These are phyloP conservation scores for Danio choprae DNA, from an alignment of 2,797 vertebrate genomes.

Conservation along the genomic window DNA sequence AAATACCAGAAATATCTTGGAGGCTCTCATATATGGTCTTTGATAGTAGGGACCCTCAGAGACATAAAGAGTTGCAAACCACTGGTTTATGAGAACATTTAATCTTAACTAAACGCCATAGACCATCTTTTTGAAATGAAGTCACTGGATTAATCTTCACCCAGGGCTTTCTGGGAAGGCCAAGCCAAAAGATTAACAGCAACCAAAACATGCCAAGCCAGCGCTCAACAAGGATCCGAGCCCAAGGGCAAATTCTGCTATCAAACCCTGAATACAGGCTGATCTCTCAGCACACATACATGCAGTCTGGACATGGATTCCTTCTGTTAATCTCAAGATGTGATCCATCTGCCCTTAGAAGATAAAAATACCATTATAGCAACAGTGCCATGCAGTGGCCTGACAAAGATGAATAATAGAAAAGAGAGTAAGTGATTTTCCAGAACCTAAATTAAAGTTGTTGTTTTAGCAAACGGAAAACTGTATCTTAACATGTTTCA, in stretches of 20 bases:
- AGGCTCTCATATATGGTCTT: too few species aligned
- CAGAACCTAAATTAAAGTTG: neutral
- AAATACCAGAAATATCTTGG: too few species aligned
- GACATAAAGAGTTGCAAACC: too few species aligned
- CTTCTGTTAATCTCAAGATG: slow-evolving; percentile 23
- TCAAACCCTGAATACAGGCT: slow-evolving; percentile 23
- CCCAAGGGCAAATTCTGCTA: slow-evolving; percentile 11
- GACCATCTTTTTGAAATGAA: neutral
- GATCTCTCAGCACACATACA: slow-evolving; percentile 26
- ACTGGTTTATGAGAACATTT: neutral
- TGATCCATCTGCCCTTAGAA: slow-evolving; percentile 9
- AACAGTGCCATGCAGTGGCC: neutral
- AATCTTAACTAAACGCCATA: slow-evolving; percentile 7
- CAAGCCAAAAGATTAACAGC: slow-evolving; percentile 25
- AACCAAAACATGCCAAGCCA: slow-evolving; percentile 21
- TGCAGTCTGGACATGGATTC: neutral
- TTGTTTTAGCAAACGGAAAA: neutral
- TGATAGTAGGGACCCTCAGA: too few species aligned
- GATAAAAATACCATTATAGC: neutral
- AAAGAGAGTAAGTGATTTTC: neutral
- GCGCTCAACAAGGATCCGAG: slow-evolving; percentile 8
- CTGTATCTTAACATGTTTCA: neutral
- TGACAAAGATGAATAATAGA: neutral
- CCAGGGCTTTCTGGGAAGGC: neutral
- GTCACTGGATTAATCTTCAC: slow-evolving; percentile 11